These are phyloP conservation scores for Tetramorium alpestre DNA, from an alignment of 1,140 invertebrate genomes.

Conservation along the genomic window DNA sequence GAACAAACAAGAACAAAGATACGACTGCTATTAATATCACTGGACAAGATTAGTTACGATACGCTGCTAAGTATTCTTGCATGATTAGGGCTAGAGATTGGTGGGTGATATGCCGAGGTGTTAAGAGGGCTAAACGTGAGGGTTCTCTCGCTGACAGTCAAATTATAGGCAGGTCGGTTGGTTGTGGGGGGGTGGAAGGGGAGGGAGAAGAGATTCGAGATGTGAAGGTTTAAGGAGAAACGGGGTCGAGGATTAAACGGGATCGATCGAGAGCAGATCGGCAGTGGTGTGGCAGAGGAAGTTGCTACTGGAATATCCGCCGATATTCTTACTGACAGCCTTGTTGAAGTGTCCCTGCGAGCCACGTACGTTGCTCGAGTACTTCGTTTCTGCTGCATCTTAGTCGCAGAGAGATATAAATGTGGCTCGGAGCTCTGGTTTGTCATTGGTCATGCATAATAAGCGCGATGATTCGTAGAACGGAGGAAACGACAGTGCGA, in stretches of 20 bases:
- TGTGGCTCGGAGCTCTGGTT: slow-evolving; percentile 86
- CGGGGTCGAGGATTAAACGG: neutral
- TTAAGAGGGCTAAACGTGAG: slow-evolving; percentile 55
- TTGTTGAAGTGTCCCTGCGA: slow-evolving; percentile 81
- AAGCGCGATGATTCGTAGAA: slow-evolving; percentile 47
- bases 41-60: slow-evolving; percentile 84
- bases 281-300: slow-evolving; percentile 44
- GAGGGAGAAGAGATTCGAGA: no score
- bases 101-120: slow-evolving; percentile 59
- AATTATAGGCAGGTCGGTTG: neutral
- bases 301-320: slow-evolving; percentile 29
- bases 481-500: slow-evolving; percentile 24
- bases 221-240: neutral
- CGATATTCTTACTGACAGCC: slow-evolving; percentile 71
- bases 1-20: slow-evolving; percentile 87
- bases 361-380: slow-evolving; percentile 74
- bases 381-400: slow-evolving; percentile 35
- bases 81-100: slow-evolving; percentile 75
- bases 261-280: slow-evolving; percentile 37
- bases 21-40: slow-evolving; percentile 86
- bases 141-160: slow-evolving; percentile 62
- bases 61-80: slow-evolving; percentile 84
- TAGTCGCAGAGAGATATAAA: slow-evolving; percentile 69
- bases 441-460: slow-evolving; percentile 85
- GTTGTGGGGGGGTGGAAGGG: neutral